phyloP scores from a whole-genome alignment of 1,140 invertebrate genomes.

The Araneus ventricosus region DNA sequence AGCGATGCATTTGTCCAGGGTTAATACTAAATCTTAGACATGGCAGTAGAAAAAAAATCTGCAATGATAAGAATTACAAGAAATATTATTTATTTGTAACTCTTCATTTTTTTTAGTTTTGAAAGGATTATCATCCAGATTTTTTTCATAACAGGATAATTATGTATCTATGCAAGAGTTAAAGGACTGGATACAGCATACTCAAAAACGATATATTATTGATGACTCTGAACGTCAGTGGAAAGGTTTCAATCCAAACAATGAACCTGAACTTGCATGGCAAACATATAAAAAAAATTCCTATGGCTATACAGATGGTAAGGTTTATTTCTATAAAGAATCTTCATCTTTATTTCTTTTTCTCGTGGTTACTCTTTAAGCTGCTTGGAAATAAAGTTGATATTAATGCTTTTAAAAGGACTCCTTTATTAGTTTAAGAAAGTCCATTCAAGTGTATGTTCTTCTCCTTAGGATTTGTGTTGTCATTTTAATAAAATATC shows the following conservation, averaged over 20 bases:
- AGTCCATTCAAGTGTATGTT: too few species aligned
- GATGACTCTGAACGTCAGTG: constrained; percentile 96
- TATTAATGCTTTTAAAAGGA: too few species aligned
- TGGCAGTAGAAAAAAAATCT: too few species aligned
- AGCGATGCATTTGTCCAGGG: too few species aligned
- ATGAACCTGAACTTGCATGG: constrained; percentile 89
- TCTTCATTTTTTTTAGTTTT: background rate
- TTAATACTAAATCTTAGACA: too few species aligned
- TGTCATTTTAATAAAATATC: too few species aligned
- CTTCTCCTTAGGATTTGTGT: too few species aligned
- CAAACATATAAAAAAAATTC: constrained; percentile 89
- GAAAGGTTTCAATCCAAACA: constrained; percentile 91
- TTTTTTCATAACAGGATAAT: constrained; percentile 84
- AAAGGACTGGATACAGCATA: constrained; percentile 97
- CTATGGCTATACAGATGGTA: constrained; percentile 91
- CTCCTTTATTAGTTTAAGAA: too few species aligned
- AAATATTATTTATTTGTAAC: background rate
- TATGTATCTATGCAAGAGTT: constrained; percentile 92
- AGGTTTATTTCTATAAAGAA: background rate
- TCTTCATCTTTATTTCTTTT: too few species aligned
- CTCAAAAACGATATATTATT: constrained; percentile 93
- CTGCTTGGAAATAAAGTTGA: too few species aligned
- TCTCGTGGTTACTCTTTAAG: too few species aligned
- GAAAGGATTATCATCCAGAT: background rate
- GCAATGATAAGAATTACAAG: background rate